phyloP scores from a whole-genome alignment of 2,113 vertebrate genomes.

The Nipponia nippon region DNA sequence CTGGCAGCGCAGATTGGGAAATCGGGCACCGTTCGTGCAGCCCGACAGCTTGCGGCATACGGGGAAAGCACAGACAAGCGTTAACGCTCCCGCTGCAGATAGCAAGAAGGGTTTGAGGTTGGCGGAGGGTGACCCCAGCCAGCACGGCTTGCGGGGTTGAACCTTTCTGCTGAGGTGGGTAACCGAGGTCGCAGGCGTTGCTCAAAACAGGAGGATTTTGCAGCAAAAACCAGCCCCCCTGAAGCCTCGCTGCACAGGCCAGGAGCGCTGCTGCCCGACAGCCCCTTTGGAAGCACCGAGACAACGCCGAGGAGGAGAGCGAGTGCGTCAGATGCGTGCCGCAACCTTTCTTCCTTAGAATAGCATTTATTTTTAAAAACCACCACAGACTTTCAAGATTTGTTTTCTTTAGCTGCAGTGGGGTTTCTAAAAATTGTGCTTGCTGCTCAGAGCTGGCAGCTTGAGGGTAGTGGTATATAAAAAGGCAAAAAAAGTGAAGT shows the following conservation, averaged over 20 bases:
- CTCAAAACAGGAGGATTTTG: background rate
- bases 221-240: background rate
- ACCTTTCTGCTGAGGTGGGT: background rate
- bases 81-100: too few species aligned
- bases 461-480: background rate
- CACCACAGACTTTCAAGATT: background rate
- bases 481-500: background rate
- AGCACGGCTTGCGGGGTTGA: rapidly evolving
- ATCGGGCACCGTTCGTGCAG: rapidly evolving
- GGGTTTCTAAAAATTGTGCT: background rate
- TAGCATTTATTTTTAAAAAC: background rate
- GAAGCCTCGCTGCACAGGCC: background rate
- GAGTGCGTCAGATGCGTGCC: rapidly evolving
- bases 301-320: background rate
- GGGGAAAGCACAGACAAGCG: background rate
- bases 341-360: background rate
- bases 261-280: background rate
- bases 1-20: background rate
- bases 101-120: background rate
- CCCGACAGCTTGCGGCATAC: background rate
- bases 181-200: background rate
- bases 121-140: background rate
- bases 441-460: background rate
- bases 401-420: background rate
- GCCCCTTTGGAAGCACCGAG: background rate